Evolutionary conservation across 2,888 invertebrate genomes (phyloP).

Genomic region (Ariolimax columbianus): DNA sequence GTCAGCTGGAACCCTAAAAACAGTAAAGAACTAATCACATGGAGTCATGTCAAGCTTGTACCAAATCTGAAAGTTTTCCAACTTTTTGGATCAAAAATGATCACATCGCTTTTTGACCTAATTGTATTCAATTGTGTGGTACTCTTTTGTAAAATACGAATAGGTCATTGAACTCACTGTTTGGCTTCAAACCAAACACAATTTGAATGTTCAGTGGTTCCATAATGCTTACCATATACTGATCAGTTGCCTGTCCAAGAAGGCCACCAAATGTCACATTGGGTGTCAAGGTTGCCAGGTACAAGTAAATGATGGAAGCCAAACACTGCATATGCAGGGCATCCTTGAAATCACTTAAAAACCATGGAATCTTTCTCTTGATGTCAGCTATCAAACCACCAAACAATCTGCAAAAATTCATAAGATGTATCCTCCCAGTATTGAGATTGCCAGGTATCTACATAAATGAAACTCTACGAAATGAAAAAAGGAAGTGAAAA

Average conservation of each 20-base stretch:
- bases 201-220: no score
- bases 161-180: no score
- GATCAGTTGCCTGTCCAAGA: conserved; percentile 94
- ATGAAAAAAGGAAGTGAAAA: no score
- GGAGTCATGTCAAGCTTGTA: no score
- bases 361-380: conserved; percentile 93
- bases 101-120: no score
- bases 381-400: conserved; percentile 95
- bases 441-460: neutral
- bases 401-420: conserved; percentile 82
- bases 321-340: conserved; percentile 89
- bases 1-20: no score
- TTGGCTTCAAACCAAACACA: no score
- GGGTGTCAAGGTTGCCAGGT: conserved; percentile 97
- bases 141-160: no score
- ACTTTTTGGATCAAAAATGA: no score
- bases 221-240: conserved; percentile 80
- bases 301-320: conserved; percentile 97
- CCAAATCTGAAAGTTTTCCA: no score
- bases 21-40: no score
- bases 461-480: neutral
- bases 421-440: neutral
- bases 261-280: conserved; percentile 99
- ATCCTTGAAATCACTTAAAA: conserved; percentile 93
- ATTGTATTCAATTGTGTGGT: no score